phyloP scores from a whole-genome alignment of 2,888 invertebrate species.

The Lithophane ornitopus region DNA sequence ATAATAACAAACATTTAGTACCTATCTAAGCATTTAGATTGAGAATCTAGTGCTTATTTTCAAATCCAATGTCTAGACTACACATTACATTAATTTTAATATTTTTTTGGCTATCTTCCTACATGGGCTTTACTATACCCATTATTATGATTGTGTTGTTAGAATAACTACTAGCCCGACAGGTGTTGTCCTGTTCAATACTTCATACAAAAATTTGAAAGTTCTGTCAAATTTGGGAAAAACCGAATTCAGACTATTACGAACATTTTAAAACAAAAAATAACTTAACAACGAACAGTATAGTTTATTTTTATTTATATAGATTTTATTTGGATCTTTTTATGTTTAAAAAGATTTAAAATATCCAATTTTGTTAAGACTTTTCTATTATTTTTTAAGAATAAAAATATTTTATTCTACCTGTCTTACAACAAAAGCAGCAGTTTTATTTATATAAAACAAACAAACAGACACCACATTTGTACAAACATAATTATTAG shows the following conservation, averaged over 20 bases:
- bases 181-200: neutral
- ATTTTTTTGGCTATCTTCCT: neutral
- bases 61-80: neutral
- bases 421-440: neutral
- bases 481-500: constrained; percentile 16
- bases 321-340: neutral
- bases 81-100: neutral
- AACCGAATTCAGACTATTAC: neutral
- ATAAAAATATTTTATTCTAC: neutral
- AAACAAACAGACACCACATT: neutral
- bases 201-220: too few species aligned
- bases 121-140: neutral
- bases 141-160: neutral
- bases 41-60: too few species aligned
- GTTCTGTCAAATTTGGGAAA: neutral
- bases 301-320: neutral
- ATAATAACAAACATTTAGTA: neutral
- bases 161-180: neutral
- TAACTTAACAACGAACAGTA: neutral
- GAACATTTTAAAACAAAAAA: too few species aligned
- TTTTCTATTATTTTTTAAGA: neutral
- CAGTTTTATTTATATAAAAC: neutral
- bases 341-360: neutral
- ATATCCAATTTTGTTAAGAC: neutral
- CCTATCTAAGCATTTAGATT: too few species aligned